Conservation (phyloP, 2,888 invertebrate species). For the Brachyptera putata region DNA sequence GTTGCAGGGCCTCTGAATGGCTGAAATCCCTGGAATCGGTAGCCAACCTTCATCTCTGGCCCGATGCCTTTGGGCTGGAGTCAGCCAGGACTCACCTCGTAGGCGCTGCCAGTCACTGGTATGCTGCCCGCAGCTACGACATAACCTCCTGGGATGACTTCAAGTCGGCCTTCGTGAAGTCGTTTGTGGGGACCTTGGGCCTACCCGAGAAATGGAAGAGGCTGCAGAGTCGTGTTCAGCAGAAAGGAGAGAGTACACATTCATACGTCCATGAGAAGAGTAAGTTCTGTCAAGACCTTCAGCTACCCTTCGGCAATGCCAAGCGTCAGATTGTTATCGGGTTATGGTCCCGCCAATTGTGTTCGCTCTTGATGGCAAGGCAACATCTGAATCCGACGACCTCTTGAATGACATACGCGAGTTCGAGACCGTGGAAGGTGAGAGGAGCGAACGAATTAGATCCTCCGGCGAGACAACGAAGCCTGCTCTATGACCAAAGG, state of each 20-base stretch:
- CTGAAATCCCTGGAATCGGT: not conserved
- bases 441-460: conserved; percentile 13
- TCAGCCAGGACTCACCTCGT: not conserved
- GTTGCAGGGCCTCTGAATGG: not conserved
- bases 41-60: not conserved
- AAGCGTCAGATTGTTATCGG: not conserved
- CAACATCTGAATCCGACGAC: conserved; percentile 2
- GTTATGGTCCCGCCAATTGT: not conserved
- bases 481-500: too few species aligned
- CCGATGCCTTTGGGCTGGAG: not conserved
- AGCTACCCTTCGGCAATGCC: not conserved
- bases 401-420: not conserved
- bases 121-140: not conserved
- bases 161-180: not conserved
- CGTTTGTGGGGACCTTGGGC: not conserved
- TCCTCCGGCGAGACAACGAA: too few species aligned
- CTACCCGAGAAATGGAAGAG: not conserved
- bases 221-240: not conserved
- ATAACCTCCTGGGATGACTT: not conserved
- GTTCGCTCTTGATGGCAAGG: not conserved
- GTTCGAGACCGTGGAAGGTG: too few species aligned
- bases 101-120: not conserved
- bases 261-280: not conserved
- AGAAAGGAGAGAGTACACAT: not conserved
- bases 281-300: conserved; percentile 2